A percentile compares a stretch with the other conserved stretches of the same genome.
These are phyloP conservation scores for Lanius collurio DNA, from an alignment of 2,113 vertebrate species.

Conservation along the genomic window DNA sequence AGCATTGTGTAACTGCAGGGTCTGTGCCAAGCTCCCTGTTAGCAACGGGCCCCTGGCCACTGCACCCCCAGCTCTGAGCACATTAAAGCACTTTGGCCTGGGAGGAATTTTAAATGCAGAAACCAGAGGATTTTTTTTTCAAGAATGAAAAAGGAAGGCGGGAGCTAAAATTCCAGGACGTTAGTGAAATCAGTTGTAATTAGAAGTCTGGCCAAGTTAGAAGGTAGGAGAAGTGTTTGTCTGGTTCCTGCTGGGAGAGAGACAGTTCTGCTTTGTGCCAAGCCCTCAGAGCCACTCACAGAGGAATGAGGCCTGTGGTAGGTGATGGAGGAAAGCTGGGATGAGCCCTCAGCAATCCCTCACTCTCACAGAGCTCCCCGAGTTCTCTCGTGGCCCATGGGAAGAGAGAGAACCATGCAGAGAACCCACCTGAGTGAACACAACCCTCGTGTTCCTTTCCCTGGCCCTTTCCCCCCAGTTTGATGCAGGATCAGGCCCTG, in stretches of 20 bases:
- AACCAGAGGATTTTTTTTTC: not conserved
- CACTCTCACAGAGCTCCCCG: not conserved
- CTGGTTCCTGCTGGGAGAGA: not conserved
- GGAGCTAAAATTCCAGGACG: slow-evolving; percentile 13
- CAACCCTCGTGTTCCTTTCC: not conserved
- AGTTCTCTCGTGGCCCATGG: not conserved
- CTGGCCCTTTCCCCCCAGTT: not conserved
- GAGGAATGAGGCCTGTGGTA: not conserved
- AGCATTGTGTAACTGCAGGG: not conserved
- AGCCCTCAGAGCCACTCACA: not conserved
- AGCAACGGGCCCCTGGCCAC: not conserved
- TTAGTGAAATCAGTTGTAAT: slow-evolving; percentile 37
- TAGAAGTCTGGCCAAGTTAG: slow-evolving; percentile 27
- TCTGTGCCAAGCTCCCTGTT: slow-evolving; percentile 8
- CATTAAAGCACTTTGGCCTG: not conserved
- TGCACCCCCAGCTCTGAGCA: not conserved
- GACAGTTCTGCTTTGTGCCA: not conserved
- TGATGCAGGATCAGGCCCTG: not conserved
- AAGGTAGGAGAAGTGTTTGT: slow-evolving; percentile 38
- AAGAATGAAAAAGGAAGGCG: slow-evolving; percentile 1
- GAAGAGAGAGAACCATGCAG: not conserved
- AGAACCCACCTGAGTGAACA: not conserved
- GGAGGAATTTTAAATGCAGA: slow-evolving; percentile 33
- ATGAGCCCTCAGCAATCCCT: not conserved
- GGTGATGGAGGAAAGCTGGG: not conserved